Conservation (phyloP, 1,140 invertebrate species). For the Cataglyphis hispanica region DNA sequence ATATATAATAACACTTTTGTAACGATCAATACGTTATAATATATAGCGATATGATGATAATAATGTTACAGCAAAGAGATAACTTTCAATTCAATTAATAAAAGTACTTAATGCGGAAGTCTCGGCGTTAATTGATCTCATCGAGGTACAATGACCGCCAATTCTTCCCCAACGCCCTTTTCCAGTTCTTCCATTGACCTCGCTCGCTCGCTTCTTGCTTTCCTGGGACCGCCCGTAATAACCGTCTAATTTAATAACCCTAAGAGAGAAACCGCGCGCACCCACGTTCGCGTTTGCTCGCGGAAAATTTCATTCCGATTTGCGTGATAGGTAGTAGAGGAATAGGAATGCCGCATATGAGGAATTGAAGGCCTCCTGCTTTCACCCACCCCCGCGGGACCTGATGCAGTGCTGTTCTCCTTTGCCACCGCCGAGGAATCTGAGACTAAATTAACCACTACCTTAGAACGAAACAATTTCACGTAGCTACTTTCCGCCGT, state of each 20-base stretch:
- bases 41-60: background rate
- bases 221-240: constrained; percentile 46
- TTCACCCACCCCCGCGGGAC: constrained; percentile 17
- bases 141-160: background rate
- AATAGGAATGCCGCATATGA: constrained; percentile 48
- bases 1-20: background rate
- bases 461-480: constrained; percentile 82
- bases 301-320: constrained; percentile 75
- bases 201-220: constrained; percentile 37
- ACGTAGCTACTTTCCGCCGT: constrained; percentile 77
- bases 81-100: background rate
- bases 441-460: constrained; percentile 78
- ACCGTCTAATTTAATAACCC: constrained; percentile 74
- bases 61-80: background rate
- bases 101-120: background rate
- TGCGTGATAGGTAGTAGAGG: constrained; percentile 68
- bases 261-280: constrained; percentile 39
- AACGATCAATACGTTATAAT: background rate
- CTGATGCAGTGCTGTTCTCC: constrained; percentile 55
- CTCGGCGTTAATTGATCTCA: background rate
- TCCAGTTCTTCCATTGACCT: constrained; percentile 18
- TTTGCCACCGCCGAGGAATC: constrained; percentile 67
- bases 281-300: constrained; percentile 74
- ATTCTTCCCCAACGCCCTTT: background rate
- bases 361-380: constrained; percentile 20